These are phyloP conservation scores for Cephus nigrinus DNA, from an alignment of 2,888 invertebrate genomes.

Conservation along the genomic window DNA sequence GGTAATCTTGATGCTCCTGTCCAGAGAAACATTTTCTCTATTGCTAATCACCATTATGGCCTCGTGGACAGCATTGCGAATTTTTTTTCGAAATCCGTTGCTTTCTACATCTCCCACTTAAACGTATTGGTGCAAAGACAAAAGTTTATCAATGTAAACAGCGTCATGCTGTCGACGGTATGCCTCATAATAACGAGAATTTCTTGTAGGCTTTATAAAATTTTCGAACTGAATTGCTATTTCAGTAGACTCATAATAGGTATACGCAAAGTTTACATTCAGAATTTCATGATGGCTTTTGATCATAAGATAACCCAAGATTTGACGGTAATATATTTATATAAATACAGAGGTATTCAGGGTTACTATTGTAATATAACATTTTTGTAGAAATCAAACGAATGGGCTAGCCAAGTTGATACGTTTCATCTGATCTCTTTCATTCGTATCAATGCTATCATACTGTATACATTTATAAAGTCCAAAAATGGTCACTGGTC, in stretches of 20 bases:
- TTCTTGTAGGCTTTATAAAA: constrained; percentile 27
- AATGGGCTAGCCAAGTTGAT: too few species aligned
- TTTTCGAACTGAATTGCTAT: constrained; percentile 44
- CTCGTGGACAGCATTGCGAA: neutral
- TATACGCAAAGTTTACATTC: constrained; percentile 28
- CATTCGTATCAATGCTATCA: too few species aligned
- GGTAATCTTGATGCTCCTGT: constrained; percentile 44
- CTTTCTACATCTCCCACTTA: neutral
- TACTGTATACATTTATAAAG: neutral
- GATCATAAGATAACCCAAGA: neutral
- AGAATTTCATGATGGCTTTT: constrained; percentile 12
- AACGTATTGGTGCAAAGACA: neutral
- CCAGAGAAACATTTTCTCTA: neutral
- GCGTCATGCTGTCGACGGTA: neutral
- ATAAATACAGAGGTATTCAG: too few species aligned
- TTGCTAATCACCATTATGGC: neutral
- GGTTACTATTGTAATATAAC: neutral
- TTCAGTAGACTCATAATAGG: constrained; percentile 29
- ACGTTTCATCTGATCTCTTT: too few species aligned
- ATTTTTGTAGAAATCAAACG: neutral
- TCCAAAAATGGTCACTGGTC: neutral
- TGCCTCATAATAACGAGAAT: neutral
- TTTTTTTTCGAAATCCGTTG: neutral
- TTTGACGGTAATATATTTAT: neutral
- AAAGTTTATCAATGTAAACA: neutral